Conservation (phyloP, 92 coral and sea anemone genomes). For the Epizoanthus stellaris region DNA sequence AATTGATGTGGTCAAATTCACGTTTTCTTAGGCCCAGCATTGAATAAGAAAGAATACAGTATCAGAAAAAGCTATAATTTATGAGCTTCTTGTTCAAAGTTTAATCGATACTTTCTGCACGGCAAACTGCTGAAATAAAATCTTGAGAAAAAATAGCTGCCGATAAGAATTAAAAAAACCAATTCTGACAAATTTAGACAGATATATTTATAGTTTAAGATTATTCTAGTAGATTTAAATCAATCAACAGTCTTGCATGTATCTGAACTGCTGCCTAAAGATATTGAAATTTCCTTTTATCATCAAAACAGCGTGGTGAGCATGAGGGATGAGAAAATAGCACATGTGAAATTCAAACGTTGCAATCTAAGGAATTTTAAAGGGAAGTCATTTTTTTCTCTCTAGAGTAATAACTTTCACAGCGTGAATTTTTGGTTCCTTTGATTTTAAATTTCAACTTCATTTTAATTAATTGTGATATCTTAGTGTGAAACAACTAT, state of each 20-base stretch:
- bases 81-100: no score
- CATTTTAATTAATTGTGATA: slow-evolving; percentile 13
- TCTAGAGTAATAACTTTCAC: slow-evolving; percentile 24
- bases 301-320: background rate
- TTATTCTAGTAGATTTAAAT: slow-evolving; percentile 5
- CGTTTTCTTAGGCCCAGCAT: no score
- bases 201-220: background rate
- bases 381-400: slow-evolving; percentile 16
- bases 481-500: background rate
- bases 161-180: background rate
- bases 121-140: background rate
- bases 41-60: no score
- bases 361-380: background rate
- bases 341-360: background rate
- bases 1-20: no score
- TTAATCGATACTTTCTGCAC: background rate
- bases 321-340: slow-evolving; percentile 22
- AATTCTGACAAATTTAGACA: slow-evolving; percentile 3
- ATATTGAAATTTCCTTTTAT: slow-evolving; percentile 9
- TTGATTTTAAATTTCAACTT: slow-evolving; percentile 23
- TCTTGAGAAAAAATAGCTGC: background rate
- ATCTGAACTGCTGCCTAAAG: slow-evolving; percentile 16
- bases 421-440: slow-evolving; percentile 18
- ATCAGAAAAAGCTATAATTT: no score
- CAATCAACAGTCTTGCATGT: slow-evolving; percentile 14